Evolutionary conservation across 1,140 invertebrate genomes (phyloP), one percentile per base, ranked within the genome.

Genomic region (Antheraea pernyi): DNA sequence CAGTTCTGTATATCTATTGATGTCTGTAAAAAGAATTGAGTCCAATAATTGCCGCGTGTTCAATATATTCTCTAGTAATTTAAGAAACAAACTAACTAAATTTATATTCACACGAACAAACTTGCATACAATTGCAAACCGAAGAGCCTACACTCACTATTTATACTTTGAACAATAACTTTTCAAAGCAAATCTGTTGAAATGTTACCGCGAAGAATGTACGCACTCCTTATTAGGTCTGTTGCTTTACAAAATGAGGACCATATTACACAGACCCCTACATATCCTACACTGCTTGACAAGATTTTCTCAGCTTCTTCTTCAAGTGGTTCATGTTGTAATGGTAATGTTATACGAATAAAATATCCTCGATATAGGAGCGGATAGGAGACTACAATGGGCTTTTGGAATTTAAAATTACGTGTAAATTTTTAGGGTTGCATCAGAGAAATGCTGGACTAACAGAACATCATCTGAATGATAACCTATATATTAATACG

Each of bases 311-410:
- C 19, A 16, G 37, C 18, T 22, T 19, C 18, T 30, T 46, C 11
- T 42, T 65, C 58, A 59, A 0, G 19, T 0, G 58, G 48, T 7
- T 39, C 65, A 19, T 16, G 22, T 37, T 59, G 37, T n/a, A 37
- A 5, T 59, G 65, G 65, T 67, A 18, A 59, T 59, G 5, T 67
- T 37, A 67, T 53, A 59, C 59, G 73, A 75, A 81, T 78, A 78
- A 81, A 82, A 81, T 80, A 81, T 74, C 75, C 66, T 70, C 75
- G 81, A 83, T 81, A 74, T 79, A 75, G 74, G 66, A 77, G 62
- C 67, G 82, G 80, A 83, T 83, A 81, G 77, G 76, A 77, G 82
- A 80, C 79, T 79, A 83, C 82, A 83, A 83, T 81, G 80, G 79
- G 66, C 76, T 73, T 70, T 83, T 65, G 78, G 78, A 83, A 81